Evolutionary conservation across 2,888 invertebrate species (phyloP).

Genomic region (Arctia plantaginis): DNA sequence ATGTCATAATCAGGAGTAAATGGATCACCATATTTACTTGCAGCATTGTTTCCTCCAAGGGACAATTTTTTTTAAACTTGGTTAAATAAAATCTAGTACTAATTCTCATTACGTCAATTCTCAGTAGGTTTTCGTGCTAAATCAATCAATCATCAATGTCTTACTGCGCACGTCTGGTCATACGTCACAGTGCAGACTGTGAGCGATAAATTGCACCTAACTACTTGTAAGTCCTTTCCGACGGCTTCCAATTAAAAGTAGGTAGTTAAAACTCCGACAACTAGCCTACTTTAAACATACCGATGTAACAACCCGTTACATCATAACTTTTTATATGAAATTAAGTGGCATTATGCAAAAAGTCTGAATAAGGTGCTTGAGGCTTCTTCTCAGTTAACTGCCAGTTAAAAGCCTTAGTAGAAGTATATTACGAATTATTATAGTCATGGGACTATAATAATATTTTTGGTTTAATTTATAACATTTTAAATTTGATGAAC

Average conservation of each 20-base stretch:
- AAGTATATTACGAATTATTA: no score
- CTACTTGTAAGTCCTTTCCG: constrained; percentile 11
- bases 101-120: background rate
- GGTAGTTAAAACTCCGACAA: constrained; percentile 10
- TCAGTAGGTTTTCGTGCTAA: background rate
- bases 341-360: no score
- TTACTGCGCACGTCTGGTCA: constrained; percentile 3
- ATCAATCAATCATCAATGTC: constrained; percentile 19
- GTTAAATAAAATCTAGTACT: background rate
- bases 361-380: no score
- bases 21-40: constrained; percentile 83
- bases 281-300: background rate
- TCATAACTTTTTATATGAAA: background rate
- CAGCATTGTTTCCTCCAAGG: constrained; percentile 82
- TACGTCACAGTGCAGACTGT: constrained; percentile 8
- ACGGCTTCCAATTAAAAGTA: constrained; percentile 6
- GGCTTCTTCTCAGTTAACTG: no score
- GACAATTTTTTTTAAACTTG: constrained; percentile 86
- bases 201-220: constrained; percentile 12
- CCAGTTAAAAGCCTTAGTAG: no score
- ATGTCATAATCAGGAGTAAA: constrained; percentile 75
- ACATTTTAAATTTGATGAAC: no score
- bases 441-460: no score
- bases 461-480: no score
- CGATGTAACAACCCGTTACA: background rate